These are phyloP conservation scores for Synanthedon formicaeformis DNA, from an alignment of 2,888 invertebrate genomes.

Conservation along the genomic window DNA sequence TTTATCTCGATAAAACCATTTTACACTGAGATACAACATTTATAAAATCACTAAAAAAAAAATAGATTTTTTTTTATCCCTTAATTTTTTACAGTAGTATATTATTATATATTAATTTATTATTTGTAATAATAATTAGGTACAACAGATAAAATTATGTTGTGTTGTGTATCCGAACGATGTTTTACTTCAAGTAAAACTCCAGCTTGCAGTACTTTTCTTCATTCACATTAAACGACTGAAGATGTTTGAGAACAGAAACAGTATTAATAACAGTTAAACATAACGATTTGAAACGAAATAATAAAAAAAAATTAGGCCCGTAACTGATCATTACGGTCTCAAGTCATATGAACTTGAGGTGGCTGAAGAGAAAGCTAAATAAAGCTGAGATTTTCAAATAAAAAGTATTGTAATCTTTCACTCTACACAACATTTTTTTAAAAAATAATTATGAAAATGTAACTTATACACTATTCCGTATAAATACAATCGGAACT, in stretches of 20 bases:
- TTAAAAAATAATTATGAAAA: neutral
- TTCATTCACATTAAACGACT: neutral
- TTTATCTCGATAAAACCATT: too few relatives aligned
- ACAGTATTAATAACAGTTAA: too few relatives aligned
- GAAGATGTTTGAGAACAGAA: neutral
- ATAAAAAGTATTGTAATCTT: neutral
- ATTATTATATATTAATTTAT: too few relatives aligned
- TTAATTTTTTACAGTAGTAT: too few relatives aligned
- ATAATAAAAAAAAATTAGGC: neutral
- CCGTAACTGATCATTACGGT: constrained; percentile 1
- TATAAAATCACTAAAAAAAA: too few relatives aligned
- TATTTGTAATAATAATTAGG: too few relatives aligned
- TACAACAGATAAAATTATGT: too few relatives aligned
- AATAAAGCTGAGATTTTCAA: neutral
- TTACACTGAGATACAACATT: too few relatives aligned
- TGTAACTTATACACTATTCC: neutral
- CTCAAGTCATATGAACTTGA: neutral
- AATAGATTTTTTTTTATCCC: too few relatives aligned
- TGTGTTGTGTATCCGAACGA: too few relatives aligned
- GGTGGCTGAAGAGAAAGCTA: neutral
- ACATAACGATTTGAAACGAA: too few relatives aligned
- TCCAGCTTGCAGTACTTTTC: neutral
- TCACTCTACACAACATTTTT: neutral
- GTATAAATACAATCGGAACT: neutral
- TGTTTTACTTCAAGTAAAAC: neutral